phyloP scores from a whole-genome alignment of 2,888 invertebrate genomes.

The Galerucella nymphaeae region DNA sequence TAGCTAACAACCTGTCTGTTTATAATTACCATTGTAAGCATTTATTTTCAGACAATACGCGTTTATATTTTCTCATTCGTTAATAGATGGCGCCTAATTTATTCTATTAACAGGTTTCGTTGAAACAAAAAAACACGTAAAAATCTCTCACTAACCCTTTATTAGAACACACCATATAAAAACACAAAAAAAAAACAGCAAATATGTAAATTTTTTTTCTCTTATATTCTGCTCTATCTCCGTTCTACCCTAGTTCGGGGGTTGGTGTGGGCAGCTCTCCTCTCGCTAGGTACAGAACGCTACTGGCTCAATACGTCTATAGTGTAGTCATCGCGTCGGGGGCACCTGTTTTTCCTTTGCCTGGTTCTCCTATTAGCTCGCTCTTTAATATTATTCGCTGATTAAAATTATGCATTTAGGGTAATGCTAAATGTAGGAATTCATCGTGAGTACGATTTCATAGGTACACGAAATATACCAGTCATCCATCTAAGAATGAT shows the following conservation, averaged over 20 bases:
- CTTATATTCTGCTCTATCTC: constrained; percentile 30
- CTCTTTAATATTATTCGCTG: constrained; percentile 43
- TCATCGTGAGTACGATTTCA: constrained; percentile 21
- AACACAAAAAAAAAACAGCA: constrained; percentile 30
- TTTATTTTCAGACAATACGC: neutral
- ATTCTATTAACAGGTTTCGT: neutral
- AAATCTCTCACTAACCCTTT: constrained; percentile 6
- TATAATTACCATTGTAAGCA: no score
- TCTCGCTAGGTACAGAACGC: constrained; percentile 59
- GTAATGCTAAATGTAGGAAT: constrained; percentile 30
- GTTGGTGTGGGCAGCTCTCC: constrained; percentile 57
- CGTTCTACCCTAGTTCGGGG: constrained; percentile 52
- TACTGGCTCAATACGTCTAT: constrained; percentile 63
- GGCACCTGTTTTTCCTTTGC: constrained; percentile 44
- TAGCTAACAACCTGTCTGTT: no score
- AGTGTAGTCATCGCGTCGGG: constrained; percentile 61
- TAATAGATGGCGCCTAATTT: neutral
- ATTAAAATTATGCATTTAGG: constrained; percentile 39
- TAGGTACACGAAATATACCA: constrained; percentile 19
- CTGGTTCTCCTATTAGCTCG: constrained; percentile 37
- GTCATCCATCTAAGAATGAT: neutral
- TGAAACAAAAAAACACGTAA: neutral
- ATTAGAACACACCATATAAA: constrained; percentile 22
- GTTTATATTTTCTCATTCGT: neutral
- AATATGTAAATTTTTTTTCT: constrained; percentile 55